phyloP scores from a whole-genome alignment of 2,113 vertebrate genomes.

The Ctenomys sociabilis region DNA sequence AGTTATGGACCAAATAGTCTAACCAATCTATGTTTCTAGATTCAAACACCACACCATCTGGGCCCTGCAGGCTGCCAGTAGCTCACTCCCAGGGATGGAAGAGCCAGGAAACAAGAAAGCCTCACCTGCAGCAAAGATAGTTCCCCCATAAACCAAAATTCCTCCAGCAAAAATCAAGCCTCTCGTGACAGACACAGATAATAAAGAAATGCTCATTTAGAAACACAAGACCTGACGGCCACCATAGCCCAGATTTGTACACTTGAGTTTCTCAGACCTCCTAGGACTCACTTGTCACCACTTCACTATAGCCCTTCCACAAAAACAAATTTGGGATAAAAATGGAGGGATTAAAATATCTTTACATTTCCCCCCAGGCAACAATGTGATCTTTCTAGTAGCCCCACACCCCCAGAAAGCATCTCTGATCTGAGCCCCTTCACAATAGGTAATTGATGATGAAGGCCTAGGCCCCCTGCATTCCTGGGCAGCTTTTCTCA shows the following conservation, averaged over 20 bases:
- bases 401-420: background rate
- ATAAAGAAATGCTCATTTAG: background rate
- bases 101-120: background rate
- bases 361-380: background rate
- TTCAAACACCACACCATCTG: background rate
- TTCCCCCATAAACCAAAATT: background rate
- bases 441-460: conserved; percentile 58
- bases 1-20: background rate
- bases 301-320: background rate
- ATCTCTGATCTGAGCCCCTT: background rate
- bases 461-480: background rate
- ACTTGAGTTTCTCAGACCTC: background rate
- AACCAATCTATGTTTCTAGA: background rate
- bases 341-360: background rate
- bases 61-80: background rate
- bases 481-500: conserved; percentile 52
- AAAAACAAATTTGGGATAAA: conserved; percentile 23
- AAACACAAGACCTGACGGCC: background rate
- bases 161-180: background rate
- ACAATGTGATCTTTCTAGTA: conserved; percentile 31
- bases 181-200: background rate
- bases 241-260: background rate
- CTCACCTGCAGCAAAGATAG: background rate
- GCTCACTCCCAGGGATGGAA: background rate
- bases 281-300: background rate